Base-by-base conservation (phyloP, 1,140 invertebrate genomes). In the Gryllus bimaculatus region DNA sequence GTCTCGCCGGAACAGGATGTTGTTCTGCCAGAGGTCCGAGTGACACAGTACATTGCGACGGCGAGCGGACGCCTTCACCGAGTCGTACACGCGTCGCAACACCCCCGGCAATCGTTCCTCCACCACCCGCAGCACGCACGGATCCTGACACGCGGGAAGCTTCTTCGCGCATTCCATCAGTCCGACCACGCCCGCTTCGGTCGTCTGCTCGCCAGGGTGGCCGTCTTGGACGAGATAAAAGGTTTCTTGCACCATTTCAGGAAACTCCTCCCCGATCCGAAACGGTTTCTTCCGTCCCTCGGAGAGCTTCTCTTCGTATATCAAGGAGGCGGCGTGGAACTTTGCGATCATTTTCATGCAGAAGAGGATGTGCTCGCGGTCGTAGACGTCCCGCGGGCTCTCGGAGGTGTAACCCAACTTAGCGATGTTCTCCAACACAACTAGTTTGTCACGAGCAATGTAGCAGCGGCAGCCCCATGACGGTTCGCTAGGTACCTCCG, bases 31-130 rank as follows among this genome's bases (percentile, higher is more conserved):
- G 8, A 80, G 54, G 8, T 77, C 76, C 8, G 74, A 76, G 73
- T 80, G 79, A 21, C 75, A 78, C 6, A 80, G 26, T 21, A 80
- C 79, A 48, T 80, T 80, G 26, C 75, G 48, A 26, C 3, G 78
- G 47, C 47, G 21, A 18, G 15, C 66, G n/a, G 79, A 80, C 8
- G 79, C 54, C 73, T 80, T 77, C 26, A 80, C 39, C 47, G 78
- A n/a, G 21, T 54, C 47, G 66, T 74, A 78, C 18, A 77, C 54
- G 0, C 73, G 20, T 20, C 76, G 76, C 66, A 76, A 73, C 7
- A 78, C 18, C 26, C 21, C 18, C 5, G 49, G 47, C 15, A 80
- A 47, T 0, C 73, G 49, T 18, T 80, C 76, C 48, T 80, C 54
- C 1, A 66, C 54, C 18, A 10, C 2, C 18, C 7, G 1, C 10